Evolutionary conservation across 2,113 vertebrate species (phyloP).

Genomic region (Lycocorax pyrrhopterus): DNA sequence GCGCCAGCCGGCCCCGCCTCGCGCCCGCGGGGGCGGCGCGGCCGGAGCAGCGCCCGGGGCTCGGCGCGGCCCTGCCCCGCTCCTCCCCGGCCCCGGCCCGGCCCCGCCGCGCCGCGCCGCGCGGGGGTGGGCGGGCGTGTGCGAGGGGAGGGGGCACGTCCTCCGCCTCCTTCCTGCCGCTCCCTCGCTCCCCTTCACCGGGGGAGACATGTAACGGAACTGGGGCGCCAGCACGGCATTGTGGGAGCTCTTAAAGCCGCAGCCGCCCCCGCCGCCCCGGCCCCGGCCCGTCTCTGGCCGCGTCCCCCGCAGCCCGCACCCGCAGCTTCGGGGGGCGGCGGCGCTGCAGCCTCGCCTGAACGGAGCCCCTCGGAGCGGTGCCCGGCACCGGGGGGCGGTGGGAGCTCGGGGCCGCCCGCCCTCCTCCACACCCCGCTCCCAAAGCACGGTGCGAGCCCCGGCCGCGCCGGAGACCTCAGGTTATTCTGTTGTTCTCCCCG

Average conservation of each 20-base stretch:
- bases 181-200: conserved; percentile 44
- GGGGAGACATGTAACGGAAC: conserved; percentile 75
- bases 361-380: background rate
- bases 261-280: background rate
- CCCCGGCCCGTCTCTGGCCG: too few species aligned
- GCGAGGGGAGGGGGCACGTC: background rate
- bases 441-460: background rate
- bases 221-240: conserved; percentile 83
- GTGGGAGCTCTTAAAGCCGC: conserved; percentile 83
- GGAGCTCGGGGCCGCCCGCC: background rate
- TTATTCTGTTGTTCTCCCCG: background rate
- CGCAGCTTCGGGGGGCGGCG: background rate
- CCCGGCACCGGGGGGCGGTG: background rate
- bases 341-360: background rate
- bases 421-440: background rate
- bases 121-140: too few species aligned
- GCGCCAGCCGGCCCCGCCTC: background rate
- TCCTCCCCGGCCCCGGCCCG: too few species aligned
- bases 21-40: too few species aligned
- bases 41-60: too few species aligned
- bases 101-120: too few species aligned
- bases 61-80: too few species aligned
- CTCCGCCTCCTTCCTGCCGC: conserved; percentile 25
- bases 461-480: accelerated
- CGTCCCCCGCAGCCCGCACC: too few species aligned